Evolutionary conservation across 1,140 invertebrate genomes (phyloP).

Genomic region (Colletes latitarsis): DNA sequence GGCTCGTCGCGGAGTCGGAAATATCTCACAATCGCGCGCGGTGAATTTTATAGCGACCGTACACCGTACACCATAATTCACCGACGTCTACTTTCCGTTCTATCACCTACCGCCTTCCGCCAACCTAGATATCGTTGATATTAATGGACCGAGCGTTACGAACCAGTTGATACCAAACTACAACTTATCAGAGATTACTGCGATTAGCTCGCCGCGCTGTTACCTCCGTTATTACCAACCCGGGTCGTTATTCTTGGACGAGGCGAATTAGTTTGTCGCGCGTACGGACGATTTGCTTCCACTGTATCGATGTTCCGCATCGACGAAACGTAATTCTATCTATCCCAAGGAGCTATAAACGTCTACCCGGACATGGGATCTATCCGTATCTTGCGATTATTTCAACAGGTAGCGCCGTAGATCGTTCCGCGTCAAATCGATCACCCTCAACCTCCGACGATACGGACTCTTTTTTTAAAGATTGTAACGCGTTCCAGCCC

Average conservation of each 20-base stretch:
- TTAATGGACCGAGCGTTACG: slow-evolving; percentile 47
- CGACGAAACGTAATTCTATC: background rate
- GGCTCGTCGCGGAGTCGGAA: background rate
- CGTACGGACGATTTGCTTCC: too few relatives aligned
- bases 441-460: too few relatives aligned
- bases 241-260: background rate
- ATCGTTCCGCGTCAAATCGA: too few relatives aligned
- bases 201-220: slow-evolving; percentile 20
- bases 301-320: too few relatives aligned
- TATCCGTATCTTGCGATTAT: too few relatives aligned
- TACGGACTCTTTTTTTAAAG: too few relatives aligned
- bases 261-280: background rate
- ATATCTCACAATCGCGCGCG: slow-evolving; percentile 1
- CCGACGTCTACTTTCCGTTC: slow-evolving; percentile 19
- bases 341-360: background rate
- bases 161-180: slow-evolving; percentile 28
- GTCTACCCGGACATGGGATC: too few relatives aligned
- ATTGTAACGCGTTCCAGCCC: too few relatives aligned
- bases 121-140: slow-evolving; percentile 52
- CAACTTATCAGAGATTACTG: slow-evolving; percentile 41
- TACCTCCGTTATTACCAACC: slow-evolving; percentile 19
- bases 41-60: slow-evolving; percentile 5
- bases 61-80: slow-evolving; percentile 12
- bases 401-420: too few relatives aligned
- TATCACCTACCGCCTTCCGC: slow-evolving; percentile 36